A percentile compares a stretch with the other conserved stretches of the same genome.
phyloP scores from a whole-genome alignment of 2,797 vertebrate species.

The Emydoidea blandingii region DNA sequence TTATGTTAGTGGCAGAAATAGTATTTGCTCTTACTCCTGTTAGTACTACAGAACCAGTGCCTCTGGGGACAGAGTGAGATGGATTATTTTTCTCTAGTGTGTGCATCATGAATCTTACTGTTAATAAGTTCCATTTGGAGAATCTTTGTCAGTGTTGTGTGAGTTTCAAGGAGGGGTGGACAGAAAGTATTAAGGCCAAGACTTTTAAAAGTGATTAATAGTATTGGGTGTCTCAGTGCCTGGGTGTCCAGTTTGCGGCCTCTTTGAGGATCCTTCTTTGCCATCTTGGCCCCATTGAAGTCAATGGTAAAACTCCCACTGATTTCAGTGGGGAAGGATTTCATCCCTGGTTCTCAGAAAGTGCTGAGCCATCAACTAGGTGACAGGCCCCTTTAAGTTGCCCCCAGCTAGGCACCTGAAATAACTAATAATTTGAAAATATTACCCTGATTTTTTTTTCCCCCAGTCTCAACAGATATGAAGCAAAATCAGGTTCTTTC shows the following conservation, averaged over 20 bases:
- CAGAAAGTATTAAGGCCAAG: background rate
- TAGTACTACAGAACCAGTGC: background rate
- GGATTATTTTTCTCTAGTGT: background rate
- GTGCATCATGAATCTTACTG: background rate
- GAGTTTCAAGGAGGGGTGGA: background rate
- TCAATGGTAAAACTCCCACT: background rate
- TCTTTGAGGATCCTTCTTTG: background rate
- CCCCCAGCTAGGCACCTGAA: background rate
- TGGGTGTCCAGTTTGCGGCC: background rate
- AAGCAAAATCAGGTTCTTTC: background rate
- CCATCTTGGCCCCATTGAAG: background rate
- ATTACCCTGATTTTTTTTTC: no score
- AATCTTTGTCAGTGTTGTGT: background rate
- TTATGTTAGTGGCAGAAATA: background rate
- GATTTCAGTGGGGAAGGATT: background rate
- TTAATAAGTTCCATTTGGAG: background rate
- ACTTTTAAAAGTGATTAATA: background rate
- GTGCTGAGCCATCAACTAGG: background rate
- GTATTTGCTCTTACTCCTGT: background rate
- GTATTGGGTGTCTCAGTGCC: accelerated
- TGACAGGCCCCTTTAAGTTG: background rate
- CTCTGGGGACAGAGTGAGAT: background rate
- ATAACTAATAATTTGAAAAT: background rate
- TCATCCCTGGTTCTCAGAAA: background rate
- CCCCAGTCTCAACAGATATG: no score